Conservation (phyloP, 2,113 vertebrate species). For the Heliornis fulica region DNA sequence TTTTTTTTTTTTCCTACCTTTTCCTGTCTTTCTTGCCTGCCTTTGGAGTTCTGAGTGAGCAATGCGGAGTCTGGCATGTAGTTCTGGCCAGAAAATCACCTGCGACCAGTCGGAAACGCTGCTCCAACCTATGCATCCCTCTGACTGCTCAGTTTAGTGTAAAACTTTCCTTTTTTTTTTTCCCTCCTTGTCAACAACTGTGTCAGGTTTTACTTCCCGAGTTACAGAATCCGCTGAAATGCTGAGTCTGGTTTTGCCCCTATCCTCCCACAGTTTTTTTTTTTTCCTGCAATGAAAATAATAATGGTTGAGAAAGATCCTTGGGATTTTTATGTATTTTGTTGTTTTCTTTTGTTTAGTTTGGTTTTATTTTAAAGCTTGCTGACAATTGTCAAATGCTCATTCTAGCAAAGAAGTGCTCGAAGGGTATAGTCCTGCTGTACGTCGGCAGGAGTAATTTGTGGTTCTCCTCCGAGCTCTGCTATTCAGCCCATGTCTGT, state of each 20-base stretch:
- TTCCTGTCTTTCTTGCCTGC: neutral
- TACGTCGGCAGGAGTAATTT: neutral
- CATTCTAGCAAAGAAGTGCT: conserved; percentile 18
- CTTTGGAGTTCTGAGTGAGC: neutral
- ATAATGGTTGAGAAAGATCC: neutral
- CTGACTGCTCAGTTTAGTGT: neutral
- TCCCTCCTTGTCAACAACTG: neutral
- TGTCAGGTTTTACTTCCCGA: conserved; percentile 19
- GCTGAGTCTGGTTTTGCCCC: conserved; percentile 5
- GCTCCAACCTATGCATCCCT: neutral
- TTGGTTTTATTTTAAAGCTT: conserved; percentile 45
- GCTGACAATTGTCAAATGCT: conserved; percentile 42
- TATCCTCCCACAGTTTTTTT: neutral
- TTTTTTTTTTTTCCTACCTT: neutral
- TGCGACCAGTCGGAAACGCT: neutral
- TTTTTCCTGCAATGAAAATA: neutral
- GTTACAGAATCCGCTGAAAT: neutral
- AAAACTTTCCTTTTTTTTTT: neutral
- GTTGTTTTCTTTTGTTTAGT: conserved; percentile 2
- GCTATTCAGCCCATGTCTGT: neutral
- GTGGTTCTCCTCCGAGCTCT: neutral
- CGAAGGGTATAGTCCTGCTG: neutral
- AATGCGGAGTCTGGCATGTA: neutral
- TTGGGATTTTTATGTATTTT: neutral
- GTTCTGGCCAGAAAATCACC: neutral